These are phyloP conservation scores for Orcinus orca DNA, from an alignment of 2,113 vertebrate genomes.

Conservation along the genomic window DNA sequence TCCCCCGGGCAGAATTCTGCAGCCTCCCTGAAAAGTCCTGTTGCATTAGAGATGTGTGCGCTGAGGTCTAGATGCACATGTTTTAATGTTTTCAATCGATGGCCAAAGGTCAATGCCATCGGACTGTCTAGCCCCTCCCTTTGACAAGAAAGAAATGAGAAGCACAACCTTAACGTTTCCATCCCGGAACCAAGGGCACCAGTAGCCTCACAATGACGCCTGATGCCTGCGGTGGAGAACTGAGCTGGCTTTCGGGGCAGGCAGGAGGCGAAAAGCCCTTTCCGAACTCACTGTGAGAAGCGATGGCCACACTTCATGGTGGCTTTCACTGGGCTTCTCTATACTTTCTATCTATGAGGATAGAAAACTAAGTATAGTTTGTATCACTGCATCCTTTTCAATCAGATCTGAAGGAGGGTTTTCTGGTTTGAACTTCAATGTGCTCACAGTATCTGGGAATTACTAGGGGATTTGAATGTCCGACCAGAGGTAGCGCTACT, in stretches of 20 bases:
- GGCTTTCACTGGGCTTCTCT: not conserved
- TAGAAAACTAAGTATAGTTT: not conserved
- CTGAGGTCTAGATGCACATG: not conserved
- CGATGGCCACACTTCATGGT: rapidly evolving
- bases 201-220: not conserved
- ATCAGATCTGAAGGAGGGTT: not conserved
- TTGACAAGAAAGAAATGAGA: not conserved
- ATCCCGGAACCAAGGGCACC: rapidly evolving
- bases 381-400: not conserved
- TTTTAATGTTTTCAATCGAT: not conserved
- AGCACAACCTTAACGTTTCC: not conserved
- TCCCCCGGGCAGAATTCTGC: not conserved
- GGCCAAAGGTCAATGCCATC: not conserved
- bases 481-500: not conserved
- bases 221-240: not conserved
- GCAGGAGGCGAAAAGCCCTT: not conserved
- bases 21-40: not conserved
- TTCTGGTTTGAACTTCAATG: not conserved
- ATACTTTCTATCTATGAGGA: not conserved
- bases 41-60: rapidly evolving
- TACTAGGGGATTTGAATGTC: not conserved
- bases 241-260: not conserved
- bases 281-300: not conserved
- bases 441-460: not conserved
- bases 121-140: not conserved